Base-by-base conservation (phyloP, 2,797 vertebrate genomes). In the Acipenser ruthenus region DNA sequence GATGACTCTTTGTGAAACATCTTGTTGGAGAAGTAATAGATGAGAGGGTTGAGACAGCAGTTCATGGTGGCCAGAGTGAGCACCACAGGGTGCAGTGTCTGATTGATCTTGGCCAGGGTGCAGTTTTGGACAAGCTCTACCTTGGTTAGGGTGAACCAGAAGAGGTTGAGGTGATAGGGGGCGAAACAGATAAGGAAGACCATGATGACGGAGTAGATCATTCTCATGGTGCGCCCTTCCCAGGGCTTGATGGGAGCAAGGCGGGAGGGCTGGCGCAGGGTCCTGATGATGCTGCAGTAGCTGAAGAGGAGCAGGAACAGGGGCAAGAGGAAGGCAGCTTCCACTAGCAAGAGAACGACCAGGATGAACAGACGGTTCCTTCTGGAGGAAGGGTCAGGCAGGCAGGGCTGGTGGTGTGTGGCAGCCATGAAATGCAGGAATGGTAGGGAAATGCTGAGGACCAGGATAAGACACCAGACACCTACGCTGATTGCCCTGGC, bases 1-100 rank as follows among this genome's bases (percentile, higher is more conserved):
- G 18, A 47, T 1, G 9, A 58, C 50, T 84, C 71, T 67, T 62
- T 79, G 70, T 81, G 78, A 63, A 73, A 62, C 63, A 78, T 60
- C 62, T 75, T 82, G 69, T 82, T 81, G 71, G 86, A 87, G 71
- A 83, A 87, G 60, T 86, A 88, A 76, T 90, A 88, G 69, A 89
- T 73, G 11, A 89, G 69, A 1, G 85, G 88, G 68, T 90, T 89
- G 53, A 89, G 78, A 75, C 87, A 89, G 78, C 85, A 87, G 66
- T 88, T 89, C 49, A 75, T 68, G 62, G 87, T 88, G 50, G 85
- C 86, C 8, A 88, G 67, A 0, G 82, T 78, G 18, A 89, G 75
- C 65, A 86, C 79, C 50, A 88, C 71, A 0, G 86, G 87, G 66
- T 89, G 88, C 52, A 85, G 52, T 0, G 69, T 70, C 53, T 76